Base-by-base conservation (phyloP, 2,888 invertebrate species). In the Amphipyra berbera region DNA sequence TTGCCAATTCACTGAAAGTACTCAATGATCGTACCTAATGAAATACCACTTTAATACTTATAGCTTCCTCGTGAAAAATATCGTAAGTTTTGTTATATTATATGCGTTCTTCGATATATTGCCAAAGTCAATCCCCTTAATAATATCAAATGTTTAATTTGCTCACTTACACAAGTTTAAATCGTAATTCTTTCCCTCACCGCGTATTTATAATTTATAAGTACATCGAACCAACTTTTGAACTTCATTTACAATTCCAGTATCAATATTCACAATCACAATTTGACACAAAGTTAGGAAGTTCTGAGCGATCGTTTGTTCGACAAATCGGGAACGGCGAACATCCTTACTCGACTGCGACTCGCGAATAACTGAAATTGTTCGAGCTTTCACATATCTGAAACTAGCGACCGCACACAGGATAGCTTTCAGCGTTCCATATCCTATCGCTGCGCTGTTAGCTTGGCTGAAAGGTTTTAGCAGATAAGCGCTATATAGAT, bases 331-430 rank as follows among this genome's bases (percentile, higher is more conserved):
- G 68, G 61, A 58, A 62, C 57, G 59, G 73, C 78, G 79, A 76
- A 85, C 90, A 87, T 83, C 86, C 85, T 83, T 74, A 74, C 87
- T 66, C 82, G 82, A 27, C 76, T 57, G 82, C 80, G 84, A 79
- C 77, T 77, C 85, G 88, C 87, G 88, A 82, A 80, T 79, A 76
- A 92, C 92, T 92, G 90, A 90, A 89, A 86, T 75, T 73, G 78
- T 83, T 77, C 73, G 77, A 78, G 81, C 80, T 81, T 77, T 79
- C 68, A 68, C 58, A 61, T 71, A 71, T 65, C 69, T 62, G 74
- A 77, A 75, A 75, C 73, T 55, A 53, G 57, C 60, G 55, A 68
- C 68, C 78, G 71, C 74, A 62, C 65, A 59, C 76, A 66, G 76
- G 75, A 78, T 78, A 53, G 59, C 61, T 73, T 70, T 68, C 75